Percentiles rank a stretch among this genome's conserved stretches.
These are phyloP conservation scores for Phoenicopterus ruber DNA, from an alignment of 2,113 vertebrate genomes.

Conservation along the genomic window DNA sequence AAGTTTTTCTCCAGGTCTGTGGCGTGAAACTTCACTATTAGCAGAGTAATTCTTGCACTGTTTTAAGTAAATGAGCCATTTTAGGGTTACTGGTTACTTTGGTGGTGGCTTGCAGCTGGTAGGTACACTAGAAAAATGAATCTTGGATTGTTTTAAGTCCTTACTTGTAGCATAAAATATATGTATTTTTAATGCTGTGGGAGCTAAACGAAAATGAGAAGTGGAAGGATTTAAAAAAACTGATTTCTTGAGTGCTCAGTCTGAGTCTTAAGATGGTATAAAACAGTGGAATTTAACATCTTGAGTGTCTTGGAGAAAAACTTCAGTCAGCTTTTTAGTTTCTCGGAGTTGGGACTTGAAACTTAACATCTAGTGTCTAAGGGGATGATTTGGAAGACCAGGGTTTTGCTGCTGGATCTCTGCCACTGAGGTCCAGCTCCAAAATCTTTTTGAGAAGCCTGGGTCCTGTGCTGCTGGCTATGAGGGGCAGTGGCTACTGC, in stretches of 20 bases:
- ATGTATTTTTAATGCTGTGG: neutral
- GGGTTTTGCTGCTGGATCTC: neutral
- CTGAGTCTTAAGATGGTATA: neutral
- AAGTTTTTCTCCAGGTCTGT: neutral
- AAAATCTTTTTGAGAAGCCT: neutral
- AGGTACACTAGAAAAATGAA: neutral
- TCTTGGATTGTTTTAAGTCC: neutral
- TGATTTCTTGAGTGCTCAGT: neutral
- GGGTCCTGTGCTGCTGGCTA: neutral
- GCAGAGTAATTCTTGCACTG: neutral
- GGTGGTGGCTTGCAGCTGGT: neutral
- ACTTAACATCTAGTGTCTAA: neutral
- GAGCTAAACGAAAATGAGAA: neutral
- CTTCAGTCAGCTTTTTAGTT: neutral
- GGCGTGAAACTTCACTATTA: neutral
- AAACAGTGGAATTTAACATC: neutral
- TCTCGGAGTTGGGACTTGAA: neutral
- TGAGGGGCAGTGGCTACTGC: neutral
- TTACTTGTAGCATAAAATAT: neutral
- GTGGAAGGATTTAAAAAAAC: neutral
- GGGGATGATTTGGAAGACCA: neutral
- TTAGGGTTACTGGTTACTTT: neutral
- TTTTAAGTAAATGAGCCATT: neutral
- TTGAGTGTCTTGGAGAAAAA: neutral
- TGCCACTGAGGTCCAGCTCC: neutral